phyloP scores from a whole-genome alignment of 2,888 invertebrate genomes.

The Rhogogaster chlorosoma region DNA sequence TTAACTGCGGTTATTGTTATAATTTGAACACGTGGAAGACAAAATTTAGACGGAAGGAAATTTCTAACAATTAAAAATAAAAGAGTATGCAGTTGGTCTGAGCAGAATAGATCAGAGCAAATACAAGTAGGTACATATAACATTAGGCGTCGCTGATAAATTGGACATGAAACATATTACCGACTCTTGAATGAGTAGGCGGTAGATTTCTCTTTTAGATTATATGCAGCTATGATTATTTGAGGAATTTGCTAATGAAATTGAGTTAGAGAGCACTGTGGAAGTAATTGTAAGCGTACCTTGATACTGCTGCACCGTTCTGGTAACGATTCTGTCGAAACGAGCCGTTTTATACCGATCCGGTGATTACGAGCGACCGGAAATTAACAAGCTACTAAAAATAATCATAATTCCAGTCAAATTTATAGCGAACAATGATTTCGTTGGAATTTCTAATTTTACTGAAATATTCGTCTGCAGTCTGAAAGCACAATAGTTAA shows the following conservation, averaged over 20 bases:
- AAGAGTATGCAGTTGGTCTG: neutral
- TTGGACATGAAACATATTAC: neutral
- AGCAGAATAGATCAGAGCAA: neutral
- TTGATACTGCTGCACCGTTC: neutral
- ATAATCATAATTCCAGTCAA: neutral
- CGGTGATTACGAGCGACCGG: constrained; percentile 32
- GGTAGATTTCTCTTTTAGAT: neutral
- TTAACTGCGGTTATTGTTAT: neutral
- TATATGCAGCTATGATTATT: neutral
- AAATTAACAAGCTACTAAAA: constrained; percentile 33
- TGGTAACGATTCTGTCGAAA: neutral
- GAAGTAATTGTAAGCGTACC: neutral
- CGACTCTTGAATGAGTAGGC: neutral
- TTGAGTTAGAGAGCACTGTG: neutral
- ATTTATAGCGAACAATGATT: neutral
- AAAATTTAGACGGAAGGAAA: neutral
- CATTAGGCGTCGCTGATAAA: neutral
- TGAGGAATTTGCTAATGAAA: neutral
- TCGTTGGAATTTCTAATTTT: constrained; percentile 18
- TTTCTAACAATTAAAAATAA: neutral
- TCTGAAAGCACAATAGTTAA: neutral
- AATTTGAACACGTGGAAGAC: neutral
- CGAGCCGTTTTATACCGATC: constrained; percentile 22
- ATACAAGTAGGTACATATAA: neutral
- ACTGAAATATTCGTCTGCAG: neutral